A percentile compares a stretch with the other conserved stretches of the same genome.
These are phyloP conservation scores for Paramuricea clavata DNA, from an alignment of 92 coral and sea anemone genomes.

Conservation along the genomic window DNA sequence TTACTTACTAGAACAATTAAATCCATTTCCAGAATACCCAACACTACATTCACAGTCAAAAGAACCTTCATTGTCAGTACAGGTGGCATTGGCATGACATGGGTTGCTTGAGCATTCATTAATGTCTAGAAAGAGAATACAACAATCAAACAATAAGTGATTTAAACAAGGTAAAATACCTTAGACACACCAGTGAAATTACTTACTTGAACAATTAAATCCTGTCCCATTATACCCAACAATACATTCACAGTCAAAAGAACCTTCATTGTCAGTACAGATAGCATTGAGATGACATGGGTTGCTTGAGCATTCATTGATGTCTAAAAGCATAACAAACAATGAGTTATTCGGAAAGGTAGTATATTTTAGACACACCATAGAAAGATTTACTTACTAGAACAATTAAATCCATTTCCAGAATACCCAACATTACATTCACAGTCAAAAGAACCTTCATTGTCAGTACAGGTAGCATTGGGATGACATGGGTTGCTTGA, in stretches of 20 bases:
- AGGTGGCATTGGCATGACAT: neutral
- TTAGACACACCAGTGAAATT: too few relatives aligned
- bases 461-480: slow-evolving; percentile 31
- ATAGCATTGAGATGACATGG: neutral
- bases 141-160: too few relatives aligned
- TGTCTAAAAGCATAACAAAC: too few relatives aligned
- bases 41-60: neutral
- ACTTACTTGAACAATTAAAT: neutral
- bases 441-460: neutral
- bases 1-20: neutral
- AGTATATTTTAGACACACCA: too few relatives aligned
- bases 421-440: neutral
- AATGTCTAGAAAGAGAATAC: neutral
- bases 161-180: too few relatives aligned
- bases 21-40: neutral
- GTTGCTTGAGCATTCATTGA: neutral
- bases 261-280: slow-evolving; percentile 1
- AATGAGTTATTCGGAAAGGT: too few relatives aligned
- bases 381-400: too few relatives aligned
- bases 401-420: neutral
- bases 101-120: neutral
- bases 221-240: slow-evolving; percentile 3
- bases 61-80: neutral
- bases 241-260: slow-evolving; percentile 8
- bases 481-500: neutral